Conservation (phyloP, 2,113 vertebrate genomes). For the Cottus gobio region DNA sequence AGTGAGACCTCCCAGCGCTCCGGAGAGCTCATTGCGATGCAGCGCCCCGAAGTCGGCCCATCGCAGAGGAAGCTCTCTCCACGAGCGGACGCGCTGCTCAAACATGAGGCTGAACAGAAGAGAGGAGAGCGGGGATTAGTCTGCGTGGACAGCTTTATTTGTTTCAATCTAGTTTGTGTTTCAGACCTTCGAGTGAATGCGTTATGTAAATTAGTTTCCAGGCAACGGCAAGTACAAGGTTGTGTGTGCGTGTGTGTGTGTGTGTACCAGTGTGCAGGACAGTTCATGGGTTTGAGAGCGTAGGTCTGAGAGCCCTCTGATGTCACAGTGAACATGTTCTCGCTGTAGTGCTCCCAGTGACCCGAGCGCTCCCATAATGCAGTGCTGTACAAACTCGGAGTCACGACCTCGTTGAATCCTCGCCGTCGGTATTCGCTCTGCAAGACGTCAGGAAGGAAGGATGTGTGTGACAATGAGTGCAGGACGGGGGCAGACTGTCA, state of each 20-base stretch:
- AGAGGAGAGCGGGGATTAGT: not conserved
- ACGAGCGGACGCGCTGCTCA: slow-evolving; percentile 90
- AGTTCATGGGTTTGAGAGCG: slow-evolving; percentile 97
- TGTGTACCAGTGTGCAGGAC: slow-evolving; percentile 94
- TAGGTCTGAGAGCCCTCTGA: slow-evolving; percentile 80
- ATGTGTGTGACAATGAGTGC: slow-evolving; percentile 32
- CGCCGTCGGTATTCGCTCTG: slow-evolving; percentile 89
- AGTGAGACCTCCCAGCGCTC: slow-evolving; percentile 88
- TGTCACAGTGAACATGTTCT: slow-evolving; percentile 90
- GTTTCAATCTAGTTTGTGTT: not conserved
- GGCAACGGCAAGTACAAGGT: not conserved
- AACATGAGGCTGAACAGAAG: slow-evolving; percentile 88
- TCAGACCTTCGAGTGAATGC: not conserved
- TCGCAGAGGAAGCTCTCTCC: slow-evolving; percentile 92
- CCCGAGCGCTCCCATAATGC: slow-evolving; percentile 92
- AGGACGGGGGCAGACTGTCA: slow-evolving; percentile 32
- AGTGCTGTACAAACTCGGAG: slow-evolving; percentile 89
- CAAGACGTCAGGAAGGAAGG: slow-evolving; percentile 48
- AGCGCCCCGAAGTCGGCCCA: slow-evolving; percentile 93
- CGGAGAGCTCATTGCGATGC: slow-evolving; percentile 91
- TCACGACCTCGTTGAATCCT: slow-evolving; percentile 92
- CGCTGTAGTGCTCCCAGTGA: slow-evolving; percentile 93
- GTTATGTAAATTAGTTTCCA: not conserved
- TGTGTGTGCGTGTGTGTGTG: not conserved
- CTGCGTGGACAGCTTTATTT: not conserved